Conservation (phyloP, 1,140 invertebrate species). For the Cepaea nemoralis region DNA sequence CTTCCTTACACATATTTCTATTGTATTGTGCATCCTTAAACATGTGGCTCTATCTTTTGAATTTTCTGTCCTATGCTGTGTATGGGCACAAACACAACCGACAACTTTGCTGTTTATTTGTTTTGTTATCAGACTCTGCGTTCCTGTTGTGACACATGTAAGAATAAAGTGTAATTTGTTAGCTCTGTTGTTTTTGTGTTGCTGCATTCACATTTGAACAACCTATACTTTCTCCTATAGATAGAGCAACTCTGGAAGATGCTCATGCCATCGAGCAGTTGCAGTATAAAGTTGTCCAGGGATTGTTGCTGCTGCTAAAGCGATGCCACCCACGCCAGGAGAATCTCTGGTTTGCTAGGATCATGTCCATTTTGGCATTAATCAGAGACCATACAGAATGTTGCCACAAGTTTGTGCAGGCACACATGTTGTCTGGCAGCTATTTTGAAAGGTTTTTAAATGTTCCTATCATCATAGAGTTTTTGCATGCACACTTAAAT, state of each 20-base stretch:
- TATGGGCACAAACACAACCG: no score
- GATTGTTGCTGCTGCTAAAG: slow-evolving; percentile 6
- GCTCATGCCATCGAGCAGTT: background rate
- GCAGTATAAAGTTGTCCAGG: slow-evolving; percentile 9
- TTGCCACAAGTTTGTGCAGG: background rate
- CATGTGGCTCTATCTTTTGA: no score
- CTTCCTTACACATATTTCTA: no score
- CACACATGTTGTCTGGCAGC: background rate
- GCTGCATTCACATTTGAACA: background rate
- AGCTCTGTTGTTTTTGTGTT: no score
- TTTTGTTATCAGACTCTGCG: no score
- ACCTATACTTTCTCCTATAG: background rate
- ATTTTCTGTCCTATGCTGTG: no score
- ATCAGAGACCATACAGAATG: background rate
- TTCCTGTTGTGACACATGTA: no score
- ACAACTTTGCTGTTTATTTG: no score
- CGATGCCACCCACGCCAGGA: background rate
- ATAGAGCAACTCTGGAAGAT: background rate
- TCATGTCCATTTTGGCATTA: background rate
- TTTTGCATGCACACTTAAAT: background rate
- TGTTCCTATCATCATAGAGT: background rate
- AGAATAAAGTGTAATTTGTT: no score
- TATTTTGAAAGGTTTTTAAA: background rate
- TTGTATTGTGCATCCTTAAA: no score
- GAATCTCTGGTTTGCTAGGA: background rate